phyloP scores from a whole-genome alignment of 2,888 invertebrate species.

The Rhagonycha lutea region DNA sequence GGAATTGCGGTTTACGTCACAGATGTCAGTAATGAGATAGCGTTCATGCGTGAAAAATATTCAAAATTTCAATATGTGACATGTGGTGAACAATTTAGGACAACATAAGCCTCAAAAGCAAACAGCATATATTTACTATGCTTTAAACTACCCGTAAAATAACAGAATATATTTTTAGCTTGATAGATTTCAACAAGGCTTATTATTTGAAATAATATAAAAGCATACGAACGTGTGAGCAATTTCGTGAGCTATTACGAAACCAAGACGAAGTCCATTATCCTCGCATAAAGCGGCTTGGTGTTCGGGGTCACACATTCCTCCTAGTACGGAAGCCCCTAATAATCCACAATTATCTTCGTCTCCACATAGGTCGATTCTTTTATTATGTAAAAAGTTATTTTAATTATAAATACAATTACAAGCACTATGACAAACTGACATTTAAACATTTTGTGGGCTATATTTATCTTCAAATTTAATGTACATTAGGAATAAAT shows the following conservation, averaged over 20 bases:
- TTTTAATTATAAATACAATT: not conserved
- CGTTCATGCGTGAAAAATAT: constrained; percentile 42
- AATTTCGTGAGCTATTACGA: constrained; percentile 62
- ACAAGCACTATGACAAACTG: not conserved
- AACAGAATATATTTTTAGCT: constrained; percentile 23
- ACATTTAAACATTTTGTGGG: not conserved
- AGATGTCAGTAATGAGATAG: constrained; percentile 20
- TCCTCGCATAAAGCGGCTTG: constrained; percentile 61
- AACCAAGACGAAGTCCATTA: constrained; percentile 60
- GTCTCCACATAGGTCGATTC: constrained; percentile 51
- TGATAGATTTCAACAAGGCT: constrained; percentile 8
- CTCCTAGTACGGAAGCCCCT: constrained; percentile 60
- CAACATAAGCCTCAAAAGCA: constrained; percentile 33
- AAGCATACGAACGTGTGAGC: constrained; percentile 60
- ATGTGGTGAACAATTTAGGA: constrained; percentile 42
- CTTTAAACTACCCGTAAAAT: constrained; percentile 27
- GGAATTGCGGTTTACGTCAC: constrained; percentile 22
- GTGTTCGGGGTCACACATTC: constrained; percentile 60
- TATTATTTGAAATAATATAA: constrained; percentile 12
- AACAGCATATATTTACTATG: constrained; percentile 12
- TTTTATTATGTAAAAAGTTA: constrained; percentile 29
- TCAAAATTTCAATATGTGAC: constrained; percentile 46
- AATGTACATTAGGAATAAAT: not conserved
- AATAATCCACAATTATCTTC: constrained; percentile 52
- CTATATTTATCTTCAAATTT: not conserved